phyloP scores from a whole-genome alignment of 2,797 vertebrate genomes.

The Gymnothorax javanicus region DNA sequence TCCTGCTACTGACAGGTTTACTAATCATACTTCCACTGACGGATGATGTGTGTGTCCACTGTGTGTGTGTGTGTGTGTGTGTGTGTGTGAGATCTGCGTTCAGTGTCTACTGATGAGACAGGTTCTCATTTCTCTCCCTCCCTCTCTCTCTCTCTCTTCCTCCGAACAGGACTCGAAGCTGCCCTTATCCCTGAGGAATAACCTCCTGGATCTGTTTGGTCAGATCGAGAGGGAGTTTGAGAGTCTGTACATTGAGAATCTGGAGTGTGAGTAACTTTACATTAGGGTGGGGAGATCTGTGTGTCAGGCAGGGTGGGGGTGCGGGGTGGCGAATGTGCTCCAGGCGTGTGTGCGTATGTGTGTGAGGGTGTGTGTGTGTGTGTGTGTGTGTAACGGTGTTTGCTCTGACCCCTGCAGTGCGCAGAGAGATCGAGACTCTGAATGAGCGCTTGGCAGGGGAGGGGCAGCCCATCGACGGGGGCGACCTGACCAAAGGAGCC shows the following conservation, averaged over 20 bases:
- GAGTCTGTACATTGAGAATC: conserved; percentile 96
- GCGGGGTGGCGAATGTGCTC: neutral
- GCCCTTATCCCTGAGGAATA: conserved; percentile 86
- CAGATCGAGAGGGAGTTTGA: conserved; percentile 99
- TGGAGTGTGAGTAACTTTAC: conserved; percentile 83
- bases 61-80: neutral
- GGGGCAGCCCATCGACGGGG: conserved; percentile 90
- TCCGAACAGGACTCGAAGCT: conserved; percentile 90
- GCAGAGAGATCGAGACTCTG: conserved; percentile 93
- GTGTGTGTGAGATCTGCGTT: neutral
- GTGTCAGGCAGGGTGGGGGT: neutral
- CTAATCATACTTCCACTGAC: neutral
- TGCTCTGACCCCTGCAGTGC: conserved; percentile 72
- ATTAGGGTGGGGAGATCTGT: neutral
- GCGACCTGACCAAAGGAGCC: conserved; percentile 91
- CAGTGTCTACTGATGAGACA: neutral
- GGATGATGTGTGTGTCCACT: neutral
- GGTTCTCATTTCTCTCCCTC: neutral
- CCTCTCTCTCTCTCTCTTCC: neutral
- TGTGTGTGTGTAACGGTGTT: neutral
- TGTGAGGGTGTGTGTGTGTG: neutral
- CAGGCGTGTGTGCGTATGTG: neutral
- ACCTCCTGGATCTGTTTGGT: conserved; percentile 92
- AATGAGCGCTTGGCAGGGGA: conserved; percentile 93
- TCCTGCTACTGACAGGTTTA: no score